These are phyloP conservation scores for Blera fallax DNA, from an alignment of 2,888 invertebrate species.

Conservation along the genomic window DNA sequence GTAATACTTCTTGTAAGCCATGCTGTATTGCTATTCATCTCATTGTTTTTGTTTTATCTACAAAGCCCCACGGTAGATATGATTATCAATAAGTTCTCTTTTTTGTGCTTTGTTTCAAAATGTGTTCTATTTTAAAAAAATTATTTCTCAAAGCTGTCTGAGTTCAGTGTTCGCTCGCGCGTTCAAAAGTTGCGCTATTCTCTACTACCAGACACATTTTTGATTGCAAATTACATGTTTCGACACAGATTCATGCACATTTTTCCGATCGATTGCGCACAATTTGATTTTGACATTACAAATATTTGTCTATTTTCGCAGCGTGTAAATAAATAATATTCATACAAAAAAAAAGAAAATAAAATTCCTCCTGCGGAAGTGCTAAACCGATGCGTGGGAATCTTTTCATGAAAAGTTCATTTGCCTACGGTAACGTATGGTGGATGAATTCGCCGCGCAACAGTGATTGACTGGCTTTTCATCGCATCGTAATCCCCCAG, in stretches of 20 bases:
- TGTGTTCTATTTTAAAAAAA: slow-evolving; percentile 12
- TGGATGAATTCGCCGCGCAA: neutral
- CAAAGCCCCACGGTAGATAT: neutral
- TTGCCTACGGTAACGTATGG: slow-evolving; percentile 28
- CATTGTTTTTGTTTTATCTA: neutral
- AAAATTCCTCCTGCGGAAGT: slow-evolving; percentile 12
- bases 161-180: slow-evolving; percentile 24
- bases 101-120: slow-evolving; percentile 12
- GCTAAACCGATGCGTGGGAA: slow-evolving; percentile 43
- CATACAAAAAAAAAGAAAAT: slow-evolving; percentile 6
- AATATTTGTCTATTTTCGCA: slow-evolving; percentile 6
- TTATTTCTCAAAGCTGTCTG: neutral
- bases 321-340: slow-evolving; percentile 17
- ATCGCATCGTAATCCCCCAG: neutral
- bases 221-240: neutral
- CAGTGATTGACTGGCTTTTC: slow-evolving; percentile 30
- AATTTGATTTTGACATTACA: slow-evolving; percentile 9
- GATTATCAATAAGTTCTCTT: neutral
- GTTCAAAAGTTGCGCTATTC: neutral
- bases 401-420: slow-evolving; percentile 48
- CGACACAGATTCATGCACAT: neutral
- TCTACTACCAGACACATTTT: neutral
- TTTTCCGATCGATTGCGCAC: slow-evolving; percentile 3
- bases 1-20: neutral
- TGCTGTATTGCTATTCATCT: neutral